phyloP scores from a whole-genome alignment of 2,113 vertebrate species.

The Pygoscelis adeliae region DNA sequence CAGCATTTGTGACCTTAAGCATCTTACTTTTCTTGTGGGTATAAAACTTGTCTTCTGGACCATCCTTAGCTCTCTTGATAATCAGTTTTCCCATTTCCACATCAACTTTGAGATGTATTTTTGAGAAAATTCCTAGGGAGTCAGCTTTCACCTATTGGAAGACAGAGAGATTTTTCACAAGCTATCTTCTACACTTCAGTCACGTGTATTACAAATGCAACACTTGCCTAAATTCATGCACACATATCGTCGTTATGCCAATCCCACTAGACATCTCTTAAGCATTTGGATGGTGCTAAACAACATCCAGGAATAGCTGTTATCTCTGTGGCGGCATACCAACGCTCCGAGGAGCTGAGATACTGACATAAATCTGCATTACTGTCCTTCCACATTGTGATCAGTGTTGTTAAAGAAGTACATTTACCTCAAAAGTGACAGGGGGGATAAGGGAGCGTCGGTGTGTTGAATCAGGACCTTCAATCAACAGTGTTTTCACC shows the following conservation, averaged over 20 bases:
- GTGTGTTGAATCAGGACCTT: conserved; percentile 86
- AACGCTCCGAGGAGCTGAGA: not conserved
- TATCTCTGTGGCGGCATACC: not conserved
- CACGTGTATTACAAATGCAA: not conserved
- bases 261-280: not conserved
- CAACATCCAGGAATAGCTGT: not conserved
- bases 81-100: conserved; percentile 92
- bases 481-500: conserved; percentile 87
- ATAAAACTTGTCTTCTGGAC: conserved; percentile 94
- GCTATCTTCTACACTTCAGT: not conserved
- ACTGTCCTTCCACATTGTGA: not conserved
- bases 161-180: not conserved
- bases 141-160: conserved; percentile 88
- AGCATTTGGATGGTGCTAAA: not conserved
- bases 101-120: conserved; percentile 93
- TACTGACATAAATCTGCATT: not conserved
- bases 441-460: conserved; percentile 89
- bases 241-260: not conserved
- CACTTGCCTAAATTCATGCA: not conserved
- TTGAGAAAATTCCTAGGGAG: conserved; percentile 87
- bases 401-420: not conserved
- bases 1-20: not conserved
- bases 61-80: conserved; percentile 93
- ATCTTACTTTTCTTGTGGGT: conserved; percentile 94
- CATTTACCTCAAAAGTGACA: conserved; percentile 89